Evolutionary conservation across 2,888 invertebrate genomes (phyloP).

Genomic region (Calliphora vomitoria): DNA sequence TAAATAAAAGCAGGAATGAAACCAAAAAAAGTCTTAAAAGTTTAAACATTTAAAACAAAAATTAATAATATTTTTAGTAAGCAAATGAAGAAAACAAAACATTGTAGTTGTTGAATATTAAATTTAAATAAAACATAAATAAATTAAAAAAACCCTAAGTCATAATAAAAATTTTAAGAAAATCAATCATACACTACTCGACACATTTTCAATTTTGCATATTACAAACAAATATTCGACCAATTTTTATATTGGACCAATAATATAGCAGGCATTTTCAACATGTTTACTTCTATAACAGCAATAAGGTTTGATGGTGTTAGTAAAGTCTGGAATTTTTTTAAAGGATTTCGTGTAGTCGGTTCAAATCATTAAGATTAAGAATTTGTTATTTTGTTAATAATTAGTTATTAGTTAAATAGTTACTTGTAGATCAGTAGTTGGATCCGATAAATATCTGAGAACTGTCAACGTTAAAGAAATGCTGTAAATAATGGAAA

Average conservation of each 20-base stretch:
- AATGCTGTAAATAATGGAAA: too few species aligned
- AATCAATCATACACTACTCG: slow-evolving; percentile 69
- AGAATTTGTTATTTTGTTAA: too few species aligned
- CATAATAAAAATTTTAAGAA: slow-evolving; percentile 63
- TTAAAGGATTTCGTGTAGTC: neutral
- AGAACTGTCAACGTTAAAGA: too few species aligned
- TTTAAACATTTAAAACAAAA: slow-evolving; percentile 2
- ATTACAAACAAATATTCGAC: slow-evolving; percentile 48
- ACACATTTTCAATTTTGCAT: slow-evolving; percentile 43
- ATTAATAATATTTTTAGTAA: slow-evolving; percentile 78
- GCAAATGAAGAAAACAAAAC: slow-evolving; percentile 19
- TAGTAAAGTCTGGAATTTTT: neutral
- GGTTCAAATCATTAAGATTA: too few species aligned
- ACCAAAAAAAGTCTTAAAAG: slow-evolving; percentile 24
- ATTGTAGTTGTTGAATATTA: slow-evolving; percentile 52
- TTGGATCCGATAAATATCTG: too few species aligned
- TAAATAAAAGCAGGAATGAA: slow-evolving; percentile 43
- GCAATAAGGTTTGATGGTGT: neutral
- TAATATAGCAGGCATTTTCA: neutral
- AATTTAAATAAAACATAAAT: slow-evolving; percentile 19
- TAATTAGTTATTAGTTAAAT: too few species aligned
- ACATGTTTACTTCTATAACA: slow-evolving; percentile 1
- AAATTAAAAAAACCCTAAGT: slow-evolving; percentile 25
- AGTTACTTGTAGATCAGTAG: too few species aligned
- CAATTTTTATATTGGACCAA: slow-evolving; percentile 39